Conservation (phyloP, 2,113 vertebrate species). For the Toxotes chatareus region DNA sequence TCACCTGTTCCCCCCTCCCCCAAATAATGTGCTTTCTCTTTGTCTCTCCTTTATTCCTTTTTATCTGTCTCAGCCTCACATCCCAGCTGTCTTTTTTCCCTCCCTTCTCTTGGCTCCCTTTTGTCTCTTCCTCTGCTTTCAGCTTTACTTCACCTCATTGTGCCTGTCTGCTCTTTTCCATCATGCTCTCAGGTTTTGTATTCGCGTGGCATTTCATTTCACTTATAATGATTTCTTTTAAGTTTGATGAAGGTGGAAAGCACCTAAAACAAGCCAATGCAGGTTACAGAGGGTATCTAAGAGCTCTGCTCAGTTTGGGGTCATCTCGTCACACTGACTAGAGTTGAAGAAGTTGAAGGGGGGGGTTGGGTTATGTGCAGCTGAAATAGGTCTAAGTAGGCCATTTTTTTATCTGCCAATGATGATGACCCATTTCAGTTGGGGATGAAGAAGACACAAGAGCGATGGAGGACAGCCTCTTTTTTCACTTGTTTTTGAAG, state of each 20-base stretch:
- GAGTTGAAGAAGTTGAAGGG: constrained; percentile 24
- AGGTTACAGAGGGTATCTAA: constrained; percentile 1
- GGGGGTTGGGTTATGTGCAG: constrained; percentile 14
- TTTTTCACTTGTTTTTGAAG: constrained; percentile 32
- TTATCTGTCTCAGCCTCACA: constrained; percentile 54
- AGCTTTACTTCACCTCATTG: constrained; percentile 50
- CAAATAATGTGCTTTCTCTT: constrained; percentile 50
- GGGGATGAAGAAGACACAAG: constrained; percentile 47
- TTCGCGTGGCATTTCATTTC: constrained; percentile 39
- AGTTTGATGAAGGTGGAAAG: constrained; percentile 9
- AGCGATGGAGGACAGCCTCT: constrained; percentile 30
- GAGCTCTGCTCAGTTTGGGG: constrained; percentile 28
- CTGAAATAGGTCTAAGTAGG: constrained; percentile 60
- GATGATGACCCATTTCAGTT: constrained; percentile 64
- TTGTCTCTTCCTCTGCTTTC: constrained; percentile 49
- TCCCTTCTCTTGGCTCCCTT: constrained; percentile 17
- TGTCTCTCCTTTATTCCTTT: constrained; percentile 57
- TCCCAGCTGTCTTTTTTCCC: constrained; percentile 6
- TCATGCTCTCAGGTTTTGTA: constrained; percentile 40
- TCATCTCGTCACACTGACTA: constrained; percentile 35
- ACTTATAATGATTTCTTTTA: constrained; percentile 24
- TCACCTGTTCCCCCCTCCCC: constrained; percentile 42
- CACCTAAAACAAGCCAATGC: constrained; percentile 35
- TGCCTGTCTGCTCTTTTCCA: constrained; percentile 32
- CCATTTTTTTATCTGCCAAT: constrained; percentile 62